Evolutionary conservation across 2,797 vertebrate genomes (phyloP).

Genomic region (Myripristis murdjan): DNA sequence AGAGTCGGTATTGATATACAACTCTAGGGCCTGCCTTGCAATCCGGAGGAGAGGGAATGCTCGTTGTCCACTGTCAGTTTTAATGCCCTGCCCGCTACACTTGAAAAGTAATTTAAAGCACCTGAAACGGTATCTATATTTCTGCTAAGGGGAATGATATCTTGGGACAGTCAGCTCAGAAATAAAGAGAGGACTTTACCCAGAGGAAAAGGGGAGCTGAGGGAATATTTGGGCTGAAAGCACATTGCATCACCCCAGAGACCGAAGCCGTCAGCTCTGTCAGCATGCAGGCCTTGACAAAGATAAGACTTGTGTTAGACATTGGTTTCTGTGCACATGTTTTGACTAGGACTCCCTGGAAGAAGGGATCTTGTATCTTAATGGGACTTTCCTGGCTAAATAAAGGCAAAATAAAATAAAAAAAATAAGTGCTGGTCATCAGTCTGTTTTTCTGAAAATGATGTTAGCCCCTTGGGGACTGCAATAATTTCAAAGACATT

Average conservation of each 20-base stretch:
- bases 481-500: slow-evolving; percentile 4
- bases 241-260: slow-evolving; percentile 5
- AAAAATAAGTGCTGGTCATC: slow-evolving; percentile 12
- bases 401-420: too few species aligned
- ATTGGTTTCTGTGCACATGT: not conserved
- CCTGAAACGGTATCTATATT: slow-evolving; percentile 46
- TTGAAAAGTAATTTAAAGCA: slow-evolving; percentile 61
- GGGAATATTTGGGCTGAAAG: slow-evolving; percentile 12
- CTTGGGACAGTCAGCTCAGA: slow-evolving; percentile 50
- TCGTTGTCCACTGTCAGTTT: slow-evolving; percentile 46
- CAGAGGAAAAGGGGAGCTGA: not conserved
- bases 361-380: too few species aligned
- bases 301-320: slow-evolving; percentile 7
- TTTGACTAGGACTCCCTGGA: too few species aligned
- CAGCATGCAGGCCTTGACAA: slow-evolving; percentile 17
- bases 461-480: slow-evolving; percentile 25
- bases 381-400: too few species aligned
- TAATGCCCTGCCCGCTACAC: slow-evolving; percentile 37
- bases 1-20: slow-evolving; percentile 38
- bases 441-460: slow-evolving; percentile 24
- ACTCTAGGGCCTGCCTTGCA: slow-evolving; percentile 20
- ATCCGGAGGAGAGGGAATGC: slow-evolving; percentile 18
- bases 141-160: slow-evolving; percentile 60
- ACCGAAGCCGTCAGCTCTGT: slow-evolving; percentile 44
- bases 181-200: slow-evolving; percentile 56